Conservation (phyloP, 2,797 vertebrate genomes). For the Pyrrhura leucotis region DNA sequence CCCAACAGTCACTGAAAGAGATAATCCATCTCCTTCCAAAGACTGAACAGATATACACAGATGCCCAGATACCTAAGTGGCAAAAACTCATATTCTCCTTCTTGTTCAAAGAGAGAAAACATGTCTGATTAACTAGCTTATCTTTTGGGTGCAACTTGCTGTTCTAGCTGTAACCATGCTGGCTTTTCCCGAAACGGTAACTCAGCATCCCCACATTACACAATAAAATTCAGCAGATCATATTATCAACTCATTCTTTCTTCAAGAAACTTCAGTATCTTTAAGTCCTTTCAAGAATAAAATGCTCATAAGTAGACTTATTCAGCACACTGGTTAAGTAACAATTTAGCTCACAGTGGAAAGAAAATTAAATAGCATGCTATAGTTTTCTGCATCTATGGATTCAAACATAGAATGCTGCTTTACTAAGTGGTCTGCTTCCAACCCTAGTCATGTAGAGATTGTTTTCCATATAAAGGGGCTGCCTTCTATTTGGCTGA, state of each 20-base stretch:
- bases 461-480: neutral
- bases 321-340: neutral
- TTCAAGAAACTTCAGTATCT: neutral
- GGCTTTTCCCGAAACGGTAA: neutral
- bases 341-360: neutral
- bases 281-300: neutral
- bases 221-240: neutral
- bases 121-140: neutral
- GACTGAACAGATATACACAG: neutral
- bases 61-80: rapidly evolving
- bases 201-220: neutral
- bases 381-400: neutral
- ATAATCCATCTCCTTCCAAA: neutral
- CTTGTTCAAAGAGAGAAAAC: neutral
- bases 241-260: neutral
- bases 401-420: neutral
- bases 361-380: neutral
- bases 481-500: neutral
- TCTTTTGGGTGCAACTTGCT: neutral
- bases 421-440: neutral
- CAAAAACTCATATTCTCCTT: neutral
- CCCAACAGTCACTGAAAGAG: neutral
- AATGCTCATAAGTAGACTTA: neutral
- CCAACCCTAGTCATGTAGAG: neutral
- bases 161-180: neutral